phyloP scores from a whole-genome alignment of 2,888 invertebrate species.

The Sminthurinus aureus region DNA sequence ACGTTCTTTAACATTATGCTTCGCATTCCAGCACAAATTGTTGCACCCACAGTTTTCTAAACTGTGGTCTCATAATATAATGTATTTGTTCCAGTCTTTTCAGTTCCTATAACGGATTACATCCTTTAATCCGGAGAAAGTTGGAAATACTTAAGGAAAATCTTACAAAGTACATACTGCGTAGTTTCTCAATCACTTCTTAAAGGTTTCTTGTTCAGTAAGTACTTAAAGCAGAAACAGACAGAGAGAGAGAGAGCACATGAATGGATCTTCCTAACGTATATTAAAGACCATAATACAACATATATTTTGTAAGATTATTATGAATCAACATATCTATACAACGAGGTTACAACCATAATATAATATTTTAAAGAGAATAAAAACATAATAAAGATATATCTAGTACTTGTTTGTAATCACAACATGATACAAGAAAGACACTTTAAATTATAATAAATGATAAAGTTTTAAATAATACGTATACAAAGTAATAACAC shows the following conservation, averaged over 20 bases:
- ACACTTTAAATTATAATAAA: neutral
- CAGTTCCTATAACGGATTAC: neutral
- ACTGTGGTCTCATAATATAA: neutral
- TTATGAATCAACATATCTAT: neutral
- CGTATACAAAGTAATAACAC: neutral
- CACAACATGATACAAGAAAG: neutral
- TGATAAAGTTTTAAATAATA: neutral
- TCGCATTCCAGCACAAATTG: too few species aligned
- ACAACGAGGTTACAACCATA: too few species aligned
- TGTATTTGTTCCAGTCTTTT: too few species aligned
- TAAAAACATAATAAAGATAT: too few species aligned
- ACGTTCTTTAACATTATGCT: too few species aligned
- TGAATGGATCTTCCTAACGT: neutral
- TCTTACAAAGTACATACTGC: too few species aligned
- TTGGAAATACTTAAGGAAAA: too few species aligned
- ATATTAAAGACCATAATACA: neutral
- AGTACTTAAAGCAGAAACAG: neutral
- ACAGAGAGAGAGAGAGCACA: neutral
- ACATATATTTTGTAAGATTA: neutral
- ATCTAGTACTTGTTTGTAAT: too few species aligned
- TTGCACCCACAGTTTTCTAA: neutral
- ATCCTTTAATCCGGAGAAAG: too few species aligned
- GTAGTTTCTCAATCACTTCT: neutral
- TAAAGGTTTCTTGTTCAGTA: neutral
- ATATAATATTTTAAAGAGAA: too few species aligned